A percentile compares a stretch with the other conserved stretches of the same genome.
Evolutionary conservation across 2,888 invertebrate genomes (phyloP).

Genomic region (Habrosyne pyritoides): DNA sequence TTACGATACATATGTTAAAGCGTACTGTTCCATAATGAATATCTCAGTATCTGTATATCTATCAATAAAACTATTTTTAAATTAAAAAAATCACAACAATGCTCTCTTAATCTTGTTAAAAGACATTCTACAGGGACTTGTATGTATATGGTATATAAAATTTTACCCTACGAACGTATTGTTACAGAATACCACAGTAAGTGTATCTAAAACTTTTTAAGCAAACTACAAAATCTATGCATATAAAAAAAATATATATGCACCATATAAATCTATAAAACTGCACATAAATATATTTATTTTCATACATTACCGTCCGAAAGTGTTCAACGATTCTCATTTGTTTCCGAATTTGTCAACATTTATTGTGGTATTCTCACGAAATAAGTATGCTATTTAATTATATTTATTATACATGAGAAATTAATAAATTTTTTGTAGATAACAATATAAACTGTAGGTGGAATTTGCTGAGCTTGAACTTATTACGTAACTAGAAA

Average conservation of each 20-base stretch:
- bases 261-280: neutral
- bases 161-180: slow-evolving; percentile 12
- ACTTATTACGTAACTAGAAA: neutral
- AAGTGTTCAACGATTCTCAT: slow-evolving; percentile 1
- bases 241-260: neutral
- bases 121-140: slow-evolving; percentile 72
- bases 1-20: slow-evolving; percentile 15
- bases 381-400: neutral
- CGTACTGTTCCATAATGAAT: slow-evolving; percentile 25
- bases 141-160: slow-evolving; percentile 38
- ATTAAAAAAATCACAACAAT: slow-evolving; percentile 33
- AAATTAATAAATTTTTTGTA: neutral
- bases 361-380: slow-evolving; percentile 22
- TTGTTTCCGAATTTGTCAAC: neutral
- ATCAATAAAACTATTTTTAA: slow-evolving; percentile 23
- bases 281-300: neutral
- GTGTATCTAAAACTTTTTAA: neutral
- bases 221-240: too few species aligned
- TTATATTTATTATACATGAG: too few species aligned
- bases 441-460: neutral
- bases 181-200: slow-evolving; percentile 28
- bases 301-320: neutral
- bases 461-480: neutral
- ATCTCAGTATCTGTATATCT: slow-evolving; percentile 24
- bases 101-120: slow-evolving; percentile 63